phyloP scores from a whole-genome alignment of 2,113 vertebrate genomes.

The Pygoscelis antarcticus region DNA sequence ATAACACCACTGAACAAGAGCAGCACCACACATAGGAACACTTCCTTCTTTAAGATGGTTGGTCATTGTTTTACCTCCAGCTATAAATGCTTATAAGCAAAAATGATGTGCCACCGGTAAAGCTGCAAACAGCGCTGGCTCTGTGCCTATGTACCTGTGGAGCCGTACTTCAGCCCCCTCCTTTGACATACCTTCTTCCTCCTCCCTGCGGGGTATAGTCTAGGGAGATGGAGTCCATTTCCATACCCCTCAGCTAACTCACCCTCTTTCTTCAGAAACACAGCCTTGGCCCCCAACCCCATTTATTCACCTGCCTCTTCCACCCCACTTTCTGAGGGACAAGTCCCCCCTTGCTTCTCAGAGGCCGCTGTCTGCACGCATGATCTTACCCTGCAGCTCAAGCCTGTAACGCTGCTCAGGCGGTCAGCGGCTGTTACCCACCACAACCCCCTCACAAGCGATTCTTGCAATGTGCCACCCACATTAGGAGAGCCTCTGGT shows the following conservation, averaged over 20 bases:
- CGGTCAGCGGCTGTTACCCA: not conserved
- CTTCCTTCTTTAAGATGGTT: not conserved
- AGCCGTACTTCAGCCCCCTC: not conserved
- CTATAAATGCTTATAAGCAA: not conserved
- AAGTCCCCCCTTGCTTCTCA: not conserved
- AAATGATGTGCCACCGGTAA: not conserved
- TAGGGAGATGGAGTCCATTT: not conserved
- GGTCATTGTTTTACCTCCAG: not conserved
- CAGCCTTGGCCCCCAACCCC: not conserved
- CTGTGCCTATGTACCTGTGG: fast-evolving
- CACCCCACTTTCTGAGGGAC: not conserved
- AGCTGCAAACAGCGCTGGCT: not conserved
- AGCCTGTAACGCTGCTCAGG: not conserved
- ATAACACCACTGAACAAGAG: not conserved
- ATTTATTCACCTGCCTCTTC: not conserved
- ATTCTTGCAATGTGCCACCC: not conserved
- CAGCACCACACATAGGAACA: not conserved
- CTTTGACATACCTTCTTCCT: not conserved
- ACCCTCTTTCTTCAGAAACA: not conserved
- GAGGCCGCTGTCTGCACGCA: not conserved
- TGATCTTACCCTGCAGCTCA: not conserved
- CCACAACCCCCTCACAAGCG: not conserved
- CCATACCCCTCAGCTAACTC: not conserved
- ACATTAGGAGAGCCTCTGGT: not conserved
- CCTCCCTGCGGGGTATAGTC: not conserved